Conservation (phyloP, 2,113 vertebrate genomes). For the Callospermophilus lateralis region DNA sequence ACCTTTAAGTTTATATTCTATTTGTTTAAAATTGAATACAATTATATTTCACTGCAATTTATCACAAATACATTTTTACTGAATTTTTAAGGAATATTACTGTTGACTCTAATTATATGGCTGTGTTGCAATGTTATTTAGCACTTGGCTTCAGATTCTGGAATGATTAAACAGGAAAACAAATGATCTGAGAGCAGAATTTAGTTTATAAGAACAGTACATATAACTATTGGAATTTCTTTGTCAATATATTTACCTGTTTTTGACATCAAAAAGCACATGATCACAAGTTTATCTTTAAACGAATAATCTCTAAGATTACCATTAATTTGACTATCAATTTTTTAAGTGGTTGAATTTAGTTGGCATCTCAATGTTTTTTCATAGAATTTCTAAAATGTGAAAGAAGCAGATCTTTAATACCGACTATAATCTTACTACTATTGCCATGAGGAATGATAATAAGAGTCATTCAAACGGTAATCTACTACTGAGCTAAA, state of each 20-base stretch:
- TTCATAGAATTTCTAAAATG: constrained; percentile 38
- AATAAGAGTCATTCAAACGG: constrained; percentile 1
- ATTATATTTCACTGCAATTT: neutral
- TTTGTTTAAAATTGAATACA: constrained; percentile 23
- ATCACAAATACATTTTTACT: constrained; percentile 24
- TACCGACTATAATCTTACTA: neutral
- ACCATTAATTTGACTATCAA: neutral
- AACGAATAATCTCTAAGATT: constrained; percentile 43
- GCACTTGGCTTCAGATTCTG: constrained; percentile 21
- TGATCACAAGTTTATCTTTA: neutral
- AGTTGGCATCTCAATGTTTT: constrained; percentile 26
- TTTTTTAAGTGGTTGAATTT: constrained; percentile 46
- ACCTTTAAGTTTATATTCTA: neutral
- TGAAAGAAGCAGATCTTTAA: constrained; percentile 8
- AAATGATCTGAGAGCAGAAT: constrained; percentile 44
- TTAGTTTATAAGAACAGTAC: neutral
- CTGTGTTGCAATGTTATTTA: constrained; percentile 9
- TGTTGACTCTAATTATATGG: neutral
- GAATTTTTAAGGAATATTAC: constrained; percentile 42
- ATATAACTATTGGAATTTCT: constrained; percentile 35
- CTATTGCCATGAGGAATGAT: neutral
- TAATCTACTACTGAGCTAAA: neutral
- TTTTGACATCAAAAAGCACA: neutral
- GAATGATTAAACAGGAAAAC: constrained; percentile 48
- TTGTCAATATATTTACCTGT: constrained; percentile 7